These are phyloP conservation scores for Pristionchus japonicus DNA, from an alignment of 2,888 invertebrate genomes.

Conservation along the genomic window DNA sequence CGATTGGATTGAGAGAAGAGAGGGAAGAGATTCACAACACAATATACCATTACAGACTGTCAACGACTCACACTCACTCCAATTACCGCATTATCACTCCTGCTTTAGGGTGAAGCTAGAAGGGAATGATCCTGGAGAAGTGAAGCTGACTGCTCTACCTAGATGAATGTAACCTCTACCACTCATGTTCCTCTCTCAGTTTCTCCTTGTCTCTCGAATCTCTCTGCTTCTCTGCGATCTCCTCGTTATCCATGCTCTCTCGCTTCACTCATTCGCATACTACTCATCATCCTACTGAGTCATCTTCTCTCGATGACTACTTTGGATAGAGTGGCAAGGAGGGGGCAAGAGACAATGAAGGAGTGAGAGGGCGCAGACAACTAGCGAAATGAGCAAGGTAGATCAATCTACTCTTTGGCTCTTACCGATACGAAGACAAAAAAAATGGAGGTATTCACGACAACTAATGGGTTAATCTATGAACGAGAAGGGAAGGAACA, in stretches of 20 bases:
- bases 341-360: neutral
- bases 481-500: neutral
- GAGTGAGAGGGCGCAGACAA: neutral
- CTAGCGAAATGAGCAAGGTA: neutral
- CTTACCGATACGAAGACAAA: neutral
- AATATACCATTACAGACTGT: neutral
- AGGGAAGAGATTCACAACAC: neutral
- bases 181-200: neutral
- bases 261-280: slow-evolving; percentile 33
- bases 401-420: slow-evolving; percentile 14
- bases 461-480: neutral
- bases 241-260: neutral
- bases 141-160: neutral
- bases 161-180: neutral
- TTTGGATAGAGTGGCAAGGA: slow-evolving; percentile 29
- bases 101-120: neutral
- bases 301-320: slow-evolving; percentile 21
- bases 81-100: slow-evolving; percentile 1
- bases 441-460: neutral
- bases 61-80: neutral
- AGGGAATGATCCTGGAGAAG: neutral
- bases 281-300: slow-evolving; percentile 34
- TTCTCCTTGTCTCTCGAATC: neutral
- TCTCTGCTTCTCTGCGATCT: slow-evolving; percentile 6
- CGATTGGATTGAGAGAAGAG: slow-evolving; percentile 19